These are phyloP conservation scores for Protosalanx chinensis DNA, from an alignment of 2,797 vertebrate species.

Conservation along the genomic window DNA sequence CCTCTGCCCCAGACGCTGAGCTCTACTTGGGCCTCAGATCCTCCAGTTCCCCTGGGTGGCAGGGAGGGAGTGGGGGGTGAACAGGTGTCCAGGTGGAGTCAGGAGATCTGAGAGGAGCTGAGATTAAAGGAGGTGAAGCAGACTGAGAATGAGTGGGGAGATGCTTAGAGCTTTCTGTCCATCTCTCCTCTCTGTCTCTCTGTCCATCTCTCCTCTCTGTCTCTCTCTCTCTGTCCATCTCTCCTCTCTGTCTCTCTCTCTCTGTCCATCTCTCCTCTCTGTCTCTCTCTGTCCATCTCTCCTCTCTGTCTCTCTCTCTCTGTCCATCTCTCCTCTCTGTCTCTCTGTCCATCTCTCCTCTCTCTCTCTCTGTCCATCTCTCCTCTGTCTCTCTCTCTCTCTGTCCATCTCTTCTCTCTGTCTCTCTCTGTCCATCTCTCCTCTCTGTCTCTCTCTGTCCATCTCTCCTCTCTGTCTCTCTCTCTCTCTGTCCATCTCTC, in stretches of 20 bases:
- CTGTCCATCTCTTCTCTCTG: not conserved
- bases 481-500: too few species aligned
- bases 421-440: not conserved
- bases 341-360: not conserved
- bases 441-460: not conserved
- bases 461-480: not conserved
- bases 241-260: not conserved
- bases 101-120: conserved; percentile 30
- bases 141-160: not conserved
- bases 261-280: not conserved
- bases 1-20: not conserved
- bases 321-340: not conserved
- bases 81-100: not conserved
- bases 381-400: not conserved
- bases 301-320: not conserved
- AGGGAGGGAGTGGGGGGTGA: not conserved
- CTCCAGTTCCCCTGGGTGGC: not conserved
- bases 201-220: not conserved
- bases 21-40: conserved; percentile 18
- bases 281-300: not conserved
- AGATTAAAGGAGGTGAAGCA: conserved; percentile 13
- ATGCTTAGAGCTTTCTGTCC: not conserved
- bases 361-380: not conserved
- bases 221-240: not conserved
- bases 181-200: not conserved